Conservation (phyloP, 2,113 vertebrate species). For the Leucopsar rothschildi region DNA sequence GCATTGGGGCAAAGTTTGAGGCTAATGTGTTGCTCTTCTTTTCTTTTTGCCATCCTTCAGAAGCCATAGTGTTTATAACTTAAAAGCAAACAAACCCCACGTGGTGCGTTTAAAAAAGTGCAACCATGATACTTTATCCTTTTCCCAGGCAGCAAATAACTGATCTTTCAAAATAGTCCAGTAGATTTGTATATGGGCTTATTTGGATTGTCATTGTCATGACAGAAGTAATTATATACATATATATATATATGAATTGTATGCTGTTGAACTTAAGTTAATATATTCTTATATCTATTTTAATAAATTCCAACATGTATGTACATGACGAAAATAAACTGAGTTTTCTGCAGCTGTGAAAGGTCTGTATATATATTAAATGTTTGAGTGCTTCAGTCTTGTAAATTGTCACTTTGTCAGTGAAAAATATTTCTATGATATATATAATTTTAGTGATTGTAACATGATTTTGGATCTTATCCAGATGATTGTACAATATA, state of each 20-base stretch:
- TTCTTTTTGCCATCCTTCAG: not conserved
- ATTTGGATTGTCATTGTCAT: not conserved
- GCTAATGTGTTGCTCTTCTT: not conserved
- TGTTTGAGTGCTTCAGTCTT: not conserved
- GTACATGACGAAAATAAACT: not conserved
- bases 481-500: not conserved
- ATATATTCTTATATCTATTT: not conserved
- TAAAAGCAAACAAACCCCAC: not conserved
- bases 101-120: not conserved
- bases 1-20: not conserved
- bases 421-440: not conserved
- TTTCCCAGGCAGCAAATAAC: not conserved
- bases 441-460: not conserved
- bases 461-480: not conserved
- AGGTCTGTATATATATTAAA: not conserved
- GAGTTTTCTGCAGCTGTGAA: not conserved
- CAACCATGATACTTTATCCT: not conserved
- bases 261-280: not conserved
- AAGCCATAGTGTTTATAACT: not conserved
- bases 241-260: not conserved
- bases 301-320: not conserved
- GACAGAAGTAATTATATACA: not conserved
- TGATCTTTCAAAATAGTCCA: not conserved
- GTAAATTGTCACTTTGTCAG: not conserved
- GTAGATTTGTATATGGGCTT: not conserved